Percentiles rank a stretch among this genome's conserved stretches.
phyloP scores from a whole-genome alignment of 1,140 invertebrate genomes.

The Zaprionus ornatus region DNA sequence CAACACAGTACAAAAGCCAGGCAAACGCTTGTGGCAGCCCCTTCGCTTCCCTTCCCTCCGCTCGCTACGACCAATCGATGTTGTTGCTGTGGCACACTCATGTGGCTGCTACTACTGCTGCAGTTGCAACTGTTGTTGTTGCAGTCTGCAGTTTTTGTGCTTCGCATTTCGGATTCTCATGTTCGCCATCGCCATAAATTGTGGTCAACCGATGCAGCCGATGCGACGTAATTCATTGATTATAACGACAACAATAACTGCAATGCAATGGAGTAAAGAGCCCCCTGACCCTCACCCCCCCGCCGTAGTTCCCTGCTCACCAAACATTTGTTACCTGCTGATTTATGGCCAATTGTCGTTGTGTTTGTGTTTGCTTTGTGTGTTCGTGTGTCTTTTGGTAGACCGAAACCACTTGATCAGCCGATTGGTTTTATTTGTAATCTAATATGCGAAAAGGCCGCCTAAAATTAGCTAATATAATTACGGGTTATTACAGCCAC shows the following conservation, averaged over 20 bases:
- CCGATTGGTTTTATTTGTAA: slow-evolving; percentile 35
- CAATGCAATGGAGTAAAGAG: slow-evolving; percentile 28
- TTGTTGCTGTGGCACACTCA: slow-evolving; percentile 14
- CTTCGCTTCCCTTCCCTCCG: slow-evolving; percentile 12
- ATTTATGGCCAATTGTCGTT: slow-evolving; percentile 76
- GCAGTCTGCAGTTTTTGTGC: slow-evolving; percentile 60
- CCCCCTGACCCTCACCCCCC: neutral
- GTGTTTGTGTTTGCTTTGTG: slow-evolving; percentile 38
- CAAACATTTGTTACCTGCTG: slow-evolving; percentile 63
- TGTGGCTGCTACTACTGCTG: slow-evolving; percentile 31
- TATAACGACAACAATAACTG: slow-evolving; percentile 81
- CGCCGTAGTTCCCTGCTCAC: neutral
- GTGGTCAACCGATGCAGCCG: slow-evolving; percentile 80
- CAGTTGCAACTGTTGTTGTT: slow-evolving; percentile 19
- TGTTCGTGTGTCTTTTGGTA: slow-evolving; percentile 36
- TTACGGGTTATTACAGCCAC: slow-evolving; percentile 65
- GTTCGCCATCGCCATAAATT: slow-evolving; percentile 77
- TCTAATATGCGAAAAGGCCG: slow-evolving; percentile 47
- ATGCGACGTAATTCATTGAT: slow-evolving; percentile 81
- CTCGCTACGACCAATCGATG: neutral
- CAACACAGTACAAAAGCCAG: slow-evolving; percentile 58
- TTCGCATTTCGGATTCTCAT: slow-evolving; percentile 72
- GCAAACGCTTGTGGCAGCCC: slow-evolving; percentile 50
- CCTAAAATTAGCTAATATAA: slow-evolving; percentile 63
- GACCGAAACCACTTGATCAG: slow-evolving; percentile 42